Base-by-base conservation (phyloP, 2,113 vertebrate genomes). In the Gasterosteus nipponicus region DNA sequence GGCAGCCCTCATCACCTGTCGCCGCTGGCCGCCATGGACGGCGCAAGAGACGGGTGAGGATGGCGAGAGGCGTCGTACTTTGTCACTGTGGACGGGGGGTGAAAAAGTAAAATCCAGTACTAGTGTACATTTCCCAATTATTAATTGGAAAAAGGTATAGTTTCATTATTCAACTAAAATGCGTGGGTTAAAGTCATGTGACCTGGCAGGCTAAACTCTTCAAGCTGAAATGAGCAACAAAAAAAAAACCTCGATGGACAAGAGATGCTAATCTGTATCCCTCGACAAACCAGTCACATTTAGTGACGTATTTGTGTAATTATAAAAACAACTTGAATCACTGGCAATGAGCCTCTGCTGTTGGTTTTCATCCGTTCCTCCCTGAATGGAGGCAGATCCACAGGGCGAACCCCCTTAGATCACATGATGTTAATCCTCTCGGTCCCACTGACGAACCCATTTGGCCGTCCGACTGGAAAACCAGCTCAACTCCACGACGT, bases 11-110 rank as follows among this genome's bases (percentile, higher is more conserved):
- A 96, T 73, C 96, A 97, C 65, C 94, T 96, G 89, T 94, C 96
- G 7, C 95, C 95, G 1, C 71, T 97, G 92, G 88, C 94, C 0
- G 80, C 86, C 3, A 89, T 95, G 33, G 96, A 97, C 46, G 89
- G 90, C 73, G 53, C 94, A 33, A 94, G 94, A 89, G 96, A 98
- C 0, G 95, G 97, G 98, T 99, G 95, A 38, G 97, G 41, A 76
- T 5, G 41, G 7, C n/a, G 38, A n/a, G 61, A 68, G 67, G 35
- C 26, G 51, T 75, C 77, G 39, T 31, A 35, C 49, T 68, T 9
- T 18, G 29, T 76, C 51, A 54, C 58, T 57, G 39, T 19, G 63
- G 80, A 61, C 2, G 74, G 82, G 71, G 63, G 3, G 75, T 77
- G 73, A 47, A 47, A 41, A 81, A 26, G 66, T 19, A 14, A 35